phyloP scores from a whole-genome alignment of 2,113 vertebrate genomes.

The Ciconia maguari region DNA sequence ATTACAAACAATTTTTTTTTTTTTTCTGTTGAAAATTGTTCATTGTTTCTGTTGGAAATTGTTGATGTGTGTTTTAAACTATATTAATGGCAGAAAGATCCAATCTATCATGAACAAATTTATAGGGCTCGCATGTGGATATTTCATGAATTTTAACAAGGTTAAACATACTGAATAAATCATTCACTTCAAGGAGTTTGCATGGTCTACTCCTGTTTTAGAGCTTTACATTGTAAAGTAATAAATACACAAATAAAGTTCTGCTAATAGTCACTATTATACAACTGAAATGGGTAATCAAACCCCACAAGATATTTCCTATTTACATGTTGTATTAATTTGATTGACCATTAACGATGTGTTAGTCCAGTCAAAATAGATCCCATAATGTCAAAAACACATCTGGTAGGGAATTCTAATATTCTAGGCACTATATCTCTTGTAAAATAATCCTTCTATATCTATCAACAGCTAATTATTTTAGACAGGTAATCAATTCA shows the following conservation, averaged over 20 bases:
- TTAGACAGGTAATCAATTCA: constrained; percentile 38
- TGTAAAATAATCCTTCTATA: constrained; percentile 6
- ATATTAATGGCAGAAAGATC: background rate
- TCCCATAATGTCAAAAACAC: background rate
- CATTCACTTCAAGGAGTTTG: background rate
- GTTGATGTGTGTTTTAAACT: background rate
- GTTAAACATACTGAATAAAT: background rate
- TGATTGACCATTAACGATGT: background rate
- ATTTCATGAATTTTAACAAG: background rate
- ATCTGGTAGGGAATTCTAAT: constrained; percentile 24
- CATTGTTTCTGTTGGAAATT: background rate
- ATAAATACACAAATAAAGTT: background rate
- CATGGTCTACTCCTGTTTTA: background rate
- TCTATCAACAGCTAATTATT: constrained; percentile 37
- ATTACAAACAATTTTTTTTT: background rate
- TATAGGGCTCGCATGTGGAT: background rate
- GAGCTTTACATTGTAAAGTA: background rate
- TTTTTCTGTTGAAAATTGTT: background rate
- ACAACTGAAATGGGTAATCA: background rate
- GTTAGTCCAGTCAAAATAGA: background rate
- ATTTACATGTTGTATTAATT: background rate
- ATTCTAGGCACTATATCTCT: background rate
- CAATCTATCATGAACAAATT: background rate
- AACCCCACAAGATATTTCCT: background rate
- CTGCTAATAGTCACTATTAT: background rate